Evolutionary conservation across 2,797 vertebrate genomes (phyloP).

Genomic region (Champsocephalus gunnari): DNA sequence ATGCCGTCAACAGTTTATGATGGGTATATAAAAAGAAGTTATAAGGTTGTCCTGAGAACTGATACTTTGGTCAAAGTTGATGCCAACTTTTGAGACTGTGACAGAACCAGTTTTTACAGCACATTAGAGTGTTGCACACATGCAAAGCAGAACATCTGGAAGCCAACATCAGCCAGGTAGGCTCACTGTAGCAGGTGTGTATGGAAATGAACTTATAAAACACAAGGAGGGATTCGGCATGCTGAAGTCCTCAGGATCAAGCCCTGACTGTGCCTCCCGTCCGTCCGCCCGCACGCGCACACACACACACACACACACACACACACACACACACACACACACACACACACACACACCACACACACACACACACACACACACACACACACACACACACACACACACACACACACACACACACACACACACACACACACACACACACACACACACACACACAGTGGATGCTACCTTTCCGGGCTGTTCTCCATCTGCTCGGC

Average conservation of each 20-base stretch:
- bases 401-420: too few relatives aligned
- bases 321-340: background rate
- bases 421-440: background rate
- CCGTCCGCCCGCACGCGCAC: background rate
- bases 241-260: slow-evolving; percentile 32
- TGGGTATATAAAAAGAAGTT: too few relatives aligned
- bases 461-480: slow-evolving; percentile 50
- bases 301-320: slow-evolving; percentile 2
- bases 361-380: background rate
- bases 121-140: slow-evolving; percentile 45
- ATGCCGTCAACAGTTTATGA: too few relatives aligned
- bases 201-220: slow-evolving; percentile 79
- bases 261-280: slow-evolving; percentile 9
- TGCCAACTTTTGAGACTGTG: too few relatives aligned
- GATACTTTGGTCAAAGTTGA: too few relatives aligned
- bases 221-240: slow-evolving; percentile 46
- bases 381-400: too few relatives aligned
- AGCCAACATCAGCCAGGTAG: slow-evolving; percentile 26
- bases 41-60: too few relatives aligned
- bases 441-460: background rate
- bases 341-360: too few relatives aligned
- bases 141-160: slow-evolving; percentile 76
- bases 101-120: too few relatives aligned
- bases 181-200: slow-evolving; percentile 62
- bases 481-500: slow-evolving; percentile 85